Percentiles rank a stretch among this genome's conserved stretches.
Conservation (phyloP, 2,888 invertebrate species). For the Rotaria socialis region DNA sequence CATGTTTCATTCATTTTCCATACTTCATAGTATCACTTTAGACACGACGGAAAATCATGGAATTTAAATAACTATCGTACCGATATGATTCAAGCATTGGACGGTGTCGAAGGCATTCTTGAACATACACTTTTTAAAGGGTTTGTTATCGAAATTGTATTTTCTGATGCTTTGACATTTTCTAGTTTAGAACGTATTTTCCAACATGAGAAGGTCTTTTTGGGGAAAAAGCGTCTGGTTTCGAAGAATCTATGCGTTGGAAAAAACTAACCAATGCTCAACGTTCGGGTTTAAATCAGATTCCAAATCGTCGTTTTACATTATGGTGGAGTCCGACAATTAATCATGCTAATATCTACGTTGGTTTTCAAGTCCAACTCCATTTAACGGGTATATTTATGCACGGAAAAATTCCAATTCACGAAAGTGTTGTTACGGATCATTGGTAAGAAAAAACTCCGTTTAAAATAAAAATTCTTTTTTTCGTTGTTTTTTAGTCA, state of each 20-base stretch:
- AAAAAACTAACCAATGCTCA: slow-evolving; percentile 99
- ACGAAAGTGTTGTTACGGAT: slow-evolving; percentile 99
- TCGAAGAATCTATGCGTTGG: slow-evolving; percentile 99
- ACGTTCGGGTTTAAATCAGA: slow-evolving; percentile 97
- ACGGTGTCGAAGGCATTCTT: slow-evolving; percentile 95
- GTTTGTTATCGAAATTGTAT: neutral
- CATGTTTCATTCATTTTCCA: neutral
- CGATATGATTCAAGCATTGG: slow-evolving; percentile 98
- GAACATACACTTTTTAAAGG: slow-evolving; percentile 99
- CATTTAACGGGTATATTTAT: slow-evolving; percentile 99
- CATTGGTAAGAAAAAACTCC: no score
- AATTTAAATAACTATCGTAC: slow-evolving; percentile 98
- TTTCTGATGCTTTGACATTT: no score
- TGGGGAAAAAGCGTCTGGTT: slow-evolving; percentile 99
- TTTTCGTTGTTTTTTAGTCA: no score
- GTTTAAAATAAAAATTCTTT: no score
- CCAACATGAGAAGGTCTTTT: slow-evolving; percentile 99
- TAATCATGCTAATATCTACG: slow-evolving; percentile 82
- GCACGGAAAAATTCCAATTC: slow-evolving; percentile 98
- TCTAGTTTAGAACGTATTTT: slow-evolving; percentile 87
- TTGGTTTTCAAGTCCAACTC: slow-evolving; percentile 82
- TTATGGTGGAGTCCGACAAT: slow-evolving; percentile 99
- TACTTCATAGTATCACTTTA: neutral
- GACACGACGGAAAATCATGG: slow-evolving; percentile 97
- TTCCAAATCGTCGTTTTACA: slow-evolving; percentile 97